Percentiles rank a stretch among this genome's conserved stretches.
These are phyloP conservation scores for Diglossa cyanea DNA, from an alignment of 2,797 vertebrate species.

Conservation along the genomic window DNA sequence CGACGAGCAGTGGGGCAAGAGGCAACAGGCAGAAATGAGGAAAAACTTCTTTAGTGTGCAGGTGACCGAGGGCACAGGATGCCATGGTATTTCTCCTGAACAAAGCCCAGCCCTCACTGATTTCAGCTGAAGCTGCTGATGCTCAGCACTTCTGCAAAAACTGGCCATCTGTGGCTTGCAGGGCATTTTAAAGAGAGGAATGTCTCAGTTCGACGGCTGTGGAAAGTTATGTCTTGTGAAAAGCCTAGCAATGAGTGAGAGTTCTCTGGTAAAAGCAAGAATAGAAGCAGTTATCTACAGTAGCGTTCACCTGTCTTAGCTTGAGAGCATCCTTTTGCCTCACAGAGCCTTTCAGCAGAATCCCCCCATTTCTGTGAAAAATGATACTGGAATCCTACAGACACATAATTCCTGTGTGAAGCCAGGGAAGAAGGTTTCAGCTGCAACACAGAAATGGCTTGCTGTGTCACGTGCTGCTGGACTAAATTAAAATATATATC, in stretches of 20 bases:
- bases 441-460: not conserved
- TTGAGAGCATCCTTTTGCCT: not conserved
- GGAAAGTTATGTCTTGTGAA: not conserved
- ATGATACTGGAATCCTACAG: not conserved
- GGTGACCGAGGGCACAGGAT: fast-evolving
- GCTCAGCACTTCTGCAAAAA: not conserved
- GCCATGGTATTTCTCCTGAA: not conserved
- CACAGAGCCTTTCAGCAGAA: not conserved
- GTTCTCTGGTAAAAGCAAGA: not conserved
- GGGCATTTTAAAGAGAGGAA: not conserved
- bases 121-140: not conserved
- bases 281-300: not conserved
- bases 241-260: not conserved
- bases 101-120: not conserved
- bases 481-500: not conserved
- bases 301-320: not conserved
- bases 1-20: not conserved
- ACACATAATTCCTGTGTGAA: not conserved
- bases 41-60: not conserved
- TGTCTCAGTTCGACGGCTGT: not conserved
- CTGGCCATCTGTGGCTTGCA: not conserved
- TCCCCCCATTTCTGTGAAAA: not conserved
- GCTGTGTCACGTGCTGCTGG: not conserved
- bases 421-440: not conserved
- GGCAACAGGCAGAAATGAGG: not conserved